Evolutionary conservation across 2,113 vertebrate genomes (phyloP), one percentile per base, ranked within the genome.

Genomic region (Triplophysa rosa): DNA sequence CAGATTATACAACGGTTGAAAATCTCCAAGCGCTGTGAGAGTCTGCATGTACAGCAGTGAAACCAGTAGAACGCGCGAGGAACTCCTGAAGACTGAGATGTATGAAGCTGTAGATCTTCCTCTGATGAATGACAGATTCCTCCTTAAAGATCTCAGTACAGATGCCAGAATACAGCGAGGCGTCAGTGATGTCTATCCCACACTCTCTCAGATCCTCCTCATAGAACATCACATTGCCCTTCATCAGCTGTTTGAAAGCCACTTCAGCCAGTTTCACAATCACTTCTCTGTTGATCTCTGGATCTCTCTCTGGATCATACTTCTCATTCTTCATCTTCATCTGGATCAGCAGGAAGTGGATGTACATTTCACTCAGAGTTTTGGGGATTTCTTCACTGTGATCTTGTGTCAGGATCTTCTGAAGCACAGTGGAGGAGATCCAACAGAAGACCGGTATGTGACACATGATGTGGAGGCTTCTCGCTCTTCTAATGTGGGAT

Each of bases 121-220:
- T 56, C 54, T 56, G 54, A 56, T n/a, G 54, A 8, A n/a, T 56
- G 14, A 21, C 54, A 56, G 19, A 56, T 56, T 56, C 54, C 54
- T 56, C 65, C 65, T 67, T 37, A 33, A 67, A 19, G 37, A 56
- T 56, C 65, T 67, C 19, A 67, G 65, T 56, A n/a, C 42, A 45
- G 42, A 45, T 45, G 42, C 42, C 42, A 45, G 42, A 45, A 45
- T 45, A 45, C 42, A 45, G 10, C 1, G 42, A 12, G 42, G 42
- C 42, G 42, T 45, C 42, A 45, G 42, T 45, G 42, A 45, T 45
- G 42, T 45, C 11, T 11, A 45, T 45, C 42, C 42, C 42, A 45
- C 42, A 45, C 11, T 45, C 42, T 45, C 42, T 45, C 42, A 45
- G 42, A 45, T 45, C 42, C 42, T 45, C 42, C 42, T 45, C 42